phyloP scores from a whole-genome alignment of 2,888 invertebrate species.

The Volucella bombylans region DNA sequence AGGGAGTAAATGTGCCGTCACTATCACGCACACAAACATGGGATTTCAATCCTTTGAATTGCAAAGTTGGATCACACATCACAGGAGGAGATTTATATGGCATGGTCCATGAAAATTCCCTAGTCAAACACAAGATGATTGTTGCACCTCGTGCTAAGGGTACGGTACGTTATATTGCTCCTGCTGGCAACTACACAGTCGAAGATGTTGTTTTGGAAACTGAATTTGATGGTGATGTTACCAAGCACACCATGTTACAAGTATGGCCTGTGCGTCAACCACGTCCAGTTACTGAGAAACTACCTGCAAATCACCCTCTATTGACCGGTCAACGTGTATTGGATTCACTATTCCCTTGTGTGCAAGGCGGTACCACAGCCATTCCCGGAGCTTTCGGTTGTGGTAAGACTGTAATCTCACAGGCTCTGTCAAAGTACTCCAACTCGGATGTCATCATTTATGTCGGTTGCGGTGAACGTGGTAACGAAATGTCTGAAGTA shows the following conservation, averaged over 20 bases:
- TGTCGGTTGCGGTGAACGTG: conserved; percentile 99
- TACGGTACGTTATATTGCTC: conserved; percentile 96
- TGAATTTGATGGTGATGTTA: conserved; percentile 97
- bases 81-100: conserved; percentile 99
- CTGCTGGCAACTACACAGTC: conserved; percentile 95
- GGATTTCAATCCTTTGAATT: conserved; percentile 94
- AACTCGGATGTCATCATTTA: conserved; percentile 99
- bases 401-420: conserved; percentile 89
- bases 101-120: conserved; percentile 96
- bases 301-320: conserved; percentile 98
- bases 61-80: conserved; percentile 95
- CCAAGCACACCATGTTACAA: conserved; percentile 97
- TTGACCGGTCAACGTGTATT: conserved; percentile 98
- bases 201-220: conserved; percentile 97
- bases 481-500: conserved; percentile 99
- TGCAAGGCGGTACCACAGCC: conserved; percentile 98
- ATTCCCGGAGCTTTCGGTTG: conserved; percentile 99
- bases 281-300: conserved; percentile 96
- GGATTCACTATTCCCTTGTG: conserved; percentile 99
- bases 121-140: conserved; percentile 98
- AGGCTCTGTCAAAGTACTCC: conserved; percentile 98
- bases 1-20: conserved; percentile 96
- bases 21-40: conserved; percentile 90
- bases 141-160: conserved; percentile 97
- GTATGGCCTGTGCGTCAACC: conserved; percentile 99